Percentiles rank a stretch among this genome's conserved stretches.
Evolutionary conservation across 2,113 vertebrate species (phyloP).

Genomic region (Myotis yumanensis): DNA sequence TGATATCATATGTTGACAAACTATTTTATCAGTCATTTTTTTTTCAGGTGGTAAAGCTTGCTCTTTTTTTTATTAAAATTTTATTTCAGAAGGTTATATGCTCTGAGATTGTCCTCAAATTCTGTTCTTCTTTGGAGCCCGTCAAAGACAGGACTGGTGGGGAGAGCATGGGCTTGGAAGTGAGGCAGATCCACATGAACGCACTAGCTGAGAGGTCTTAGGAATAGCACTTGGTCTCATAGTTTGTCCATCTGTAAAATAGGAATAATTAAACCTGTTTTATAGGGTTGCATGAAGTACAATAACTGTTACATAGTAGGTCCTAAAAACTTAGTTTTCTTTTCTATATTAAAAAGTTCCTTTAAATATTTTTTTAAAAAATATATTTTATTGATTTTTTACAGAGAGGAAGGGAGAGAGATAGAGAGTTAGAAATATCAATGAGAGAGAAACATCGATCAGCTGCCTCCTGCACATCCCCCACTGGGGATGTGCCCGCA

Average conservation of each 20-base stretch:
- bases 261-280: not conserved
- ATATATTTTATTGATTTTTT: too few relatives aligned
- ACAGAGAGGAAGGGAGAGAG: too few relatives aligned
- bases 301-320: not conserved
- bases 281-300: not conserved
- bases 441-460: too few relatives aligned
- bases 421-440: too few relatives aligned
- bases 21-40: not conserved
- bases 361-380: too few relatives aligned
- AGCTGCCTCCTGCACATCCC: too few relatives aligned
- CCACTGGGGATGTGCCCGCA: too few relatives aligned
- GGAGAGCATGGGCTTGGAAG: not conserved
- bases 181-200: not conserved
- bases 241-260: not conserved
- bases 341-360: not conserved
- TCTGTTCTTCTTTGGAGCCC: not conserved
- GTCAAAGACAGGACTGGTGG: not conserved
- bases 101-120: not conserved
- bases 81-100: not conserved
- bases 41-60: not conserved
- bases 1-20: not conserved
- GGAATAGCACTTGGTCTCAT: not conserved
- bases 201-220: not conserved
- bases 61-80: constrained; percentile 14
- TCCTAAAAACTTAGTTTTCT: not conserved